Evolutionary conservation across 2,888 invertebrate species (phyloP), one percentile per base, ranked within the genome.

Genomic region (Pterostichus madidus): DNA sequence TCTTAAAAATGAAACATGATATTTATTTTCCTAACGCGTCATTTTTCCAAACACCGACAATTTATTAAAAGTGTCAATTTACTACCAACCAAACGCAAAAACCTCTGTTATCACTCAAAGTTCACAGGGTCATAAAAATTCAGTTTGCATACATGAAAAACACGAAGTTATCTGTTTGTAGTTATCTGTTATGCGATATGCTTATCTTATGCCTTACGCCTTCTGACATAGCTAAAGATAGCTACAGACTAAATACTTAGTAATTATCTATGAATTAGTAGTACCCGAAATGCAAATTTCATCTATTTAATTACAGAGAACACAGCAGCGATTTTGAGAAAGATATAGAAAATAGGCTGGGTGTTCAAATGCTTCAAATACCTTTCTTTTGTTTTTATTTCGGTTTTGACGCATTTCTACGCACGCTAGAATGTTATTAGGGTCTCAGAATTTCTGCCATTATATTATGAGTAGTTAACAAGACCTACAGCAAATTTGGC

Each of bases 31-130:
- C 10, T n/a, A 52, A 13, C 5, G n/a, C 13, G 52, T 61, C 73
- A 73, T 73, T 73, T 73, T 73, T 73, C 49, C 5, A 17, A 24
- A 7, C 49, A 73, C 59, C 46, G 73, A 24, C 73, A 73, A 73
- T 73, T 73, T 73, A 73, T 73, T 73, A 73, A 73, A 73, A 73
- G 49, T 73, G 73, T 73, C 73, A 73, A 31, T 73, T 73, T 73
- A 49, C 46, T 44, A 64, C 35, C 31, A 31, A 32, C 32, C 31
- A 64, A n/a, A 39, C 11, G 49, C 49, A 73, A 73, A 73, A 32
- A 64, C 13, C 35, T 13, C 64, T 8, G n/a, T 2, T 64, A 64
- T 64, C 64, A 13, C 11, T 13, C 1, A 8, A 13, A 52, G 52
- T 52, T 64, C 64, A 64, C 35, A 64, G 64, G 32, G 53, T 53